Evolutionary conservation across 2,113 vertebrate genomes (phyloP).

Genomic region (Tachysurus vachellii): DNA sequence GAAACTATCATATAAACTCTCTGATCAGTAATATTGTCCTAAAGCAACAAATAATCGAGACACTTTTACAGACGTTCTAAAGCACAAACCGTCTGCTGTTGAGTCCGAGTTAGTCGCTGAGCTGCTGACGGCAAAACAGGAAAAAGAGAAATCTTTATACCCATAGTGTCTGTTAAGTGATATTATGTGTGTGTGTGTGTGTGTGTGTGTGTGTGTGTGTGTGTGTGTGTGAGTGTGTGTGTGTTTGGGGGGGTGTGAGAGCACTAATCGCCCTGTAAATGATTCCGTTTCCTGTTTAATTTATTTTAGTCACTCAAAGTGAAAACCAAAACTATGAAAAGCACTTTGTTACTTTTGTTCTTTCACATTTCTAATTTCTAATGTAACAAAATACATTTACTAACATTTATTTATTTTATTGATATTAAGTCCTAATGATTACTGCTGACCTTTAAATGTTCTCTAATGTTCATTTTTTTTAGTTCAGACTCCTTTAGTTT

Average conservation of each 20-base stretch:
- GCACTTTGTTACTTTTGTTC: slow-evolving; percentile 73
- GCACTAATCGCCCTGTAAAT: not conserved
- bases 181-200: not conserved
- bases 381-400: slow-evolving; percentile 54
- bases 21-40: not conserved
- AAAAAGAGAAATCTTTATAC: not conserved
- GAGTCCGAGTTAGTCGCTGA: not conserved
- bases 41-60: not conserved
- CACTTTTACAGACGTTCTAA: not conserved
- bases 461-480: not conserved
- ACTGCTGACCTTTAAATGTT: not conserved
- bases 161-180: not conserved
- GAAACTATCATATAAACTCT: not conserved
- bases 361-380: slow-evolving; percentile 21
- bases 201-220: not conserved
- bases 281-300: slow-evolving; percentile 43
- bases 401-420: slow-evolving; percentile 21
- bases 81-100: not conserved
- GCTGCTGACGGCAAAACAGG: not conserved
- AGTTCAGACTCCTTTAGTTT: not conserved
- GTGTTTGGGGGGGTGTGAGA: not conserved
- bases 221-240: no score
- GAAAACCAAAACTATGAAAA: slow-evolving; percentile 70
- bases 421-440: slow-evolving; percentile 9
- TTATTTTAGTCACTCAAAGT: slow-evolving; percentile 58